Evolutionary conservation across 2,113 vertebrate species (phyloP).

Genomic region (Coregonus clupeaformis): DNA sequence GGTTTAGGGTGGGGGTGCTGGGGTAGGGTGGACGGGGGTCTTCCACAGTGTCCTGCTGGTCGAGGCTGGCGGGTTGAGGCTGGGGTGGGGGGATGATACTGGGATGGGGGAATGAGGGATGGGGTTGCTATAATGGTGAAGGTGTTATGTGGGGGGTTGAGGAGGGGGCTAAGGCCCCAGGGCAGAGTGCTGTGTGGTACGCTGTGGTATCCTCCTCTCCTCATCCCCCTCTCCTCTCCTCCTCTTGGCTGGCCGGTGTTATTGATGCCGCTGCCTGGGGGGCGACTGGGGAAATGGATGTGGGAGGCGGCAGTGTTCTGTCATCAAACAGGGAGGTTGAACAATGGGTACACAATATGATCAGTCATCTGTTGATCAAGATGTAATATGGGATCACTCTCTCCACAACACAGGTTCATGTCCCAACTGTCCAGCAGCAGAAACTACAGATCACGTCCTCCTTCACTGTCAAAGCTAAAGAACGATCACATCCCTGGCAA

Average conservation of each 20-base stretch:
- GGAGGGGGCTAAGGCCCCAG: constrained; percentile 70
- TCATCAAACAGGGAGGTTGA: constrained; percentile 88
- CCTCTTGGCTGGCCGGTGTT: constrained; percentile 67
- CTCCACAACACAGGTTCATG: no score
- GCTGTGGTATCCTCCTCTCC: constrained; percentile 73
- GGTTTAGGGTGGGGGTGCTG: background rate
- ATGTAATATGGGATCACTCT: constrained; percentile 59
- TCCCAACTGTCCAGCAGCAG: no score
- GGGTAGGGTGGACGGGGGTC: background rate
- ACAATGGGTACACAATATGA: constrained; percentile 82
- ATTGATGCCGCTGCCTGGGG: constrained; percentile 87
- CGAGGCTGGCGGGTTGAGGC: background rate
- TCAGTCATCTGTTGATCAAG: constrained; percentile 91
- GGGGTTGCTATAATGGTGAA: background rate
- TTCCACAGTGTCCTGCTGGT: no score
- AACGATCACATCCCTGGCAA: no score
- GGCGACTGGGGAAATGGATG: constrained; percentile 83
- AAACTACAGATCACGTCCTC: no score
- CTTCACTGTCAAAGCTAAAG: no score
- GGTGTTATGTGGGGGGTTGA: constrained; percentile 26
- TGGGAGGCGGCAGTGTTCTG: constrained; percentile 77
- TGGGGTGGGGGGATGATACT: background rate
- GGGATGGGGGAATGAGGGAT: background rate
- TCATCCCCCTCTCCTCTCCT: constrained; percentile 51
- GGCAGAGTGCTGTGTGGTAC: constrained; percentile 71